These are phyloP conservation scores for Polyodon spathula DNA, from an alignment of 2,113 vertebrate genomes.

Conservation along the genomic window DNA sequence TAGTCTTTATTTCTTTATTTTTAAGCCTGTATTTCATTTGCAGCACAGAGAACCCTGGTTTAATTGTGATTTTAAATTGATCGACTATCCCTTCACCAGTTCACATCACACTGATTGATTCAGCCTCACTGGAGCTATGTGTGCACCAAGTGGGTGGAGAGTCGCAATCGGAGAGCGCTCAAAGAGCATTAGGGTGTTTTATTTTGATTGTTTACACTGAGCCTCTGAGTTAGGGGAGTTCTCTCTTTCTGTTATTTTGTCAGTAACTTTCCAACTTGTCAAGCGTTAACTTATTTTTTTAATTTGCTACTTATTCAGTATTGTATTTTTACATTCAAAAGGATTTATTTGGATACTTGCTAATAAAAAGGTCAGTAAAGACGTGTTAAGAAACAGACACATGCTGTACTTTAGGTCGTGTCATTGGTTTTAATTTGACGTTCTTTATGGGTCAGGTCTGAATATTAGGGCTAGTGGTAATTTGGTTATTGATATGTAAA, in stretches of 20 bases:
- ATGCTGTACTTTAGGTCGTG: too few species aligned
- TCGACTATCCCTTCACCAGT: background rate
- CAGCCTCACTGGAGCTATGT: background rate
- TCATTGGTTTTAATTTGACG: too few species aligned
- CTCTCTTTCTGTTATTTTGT: background rate
- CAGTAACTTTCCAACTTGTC: background rate
- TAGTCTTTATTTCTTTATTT: background rate
- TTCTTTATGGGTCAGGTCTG: too few species aligned
- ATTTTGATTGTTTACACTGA: constrained; percentile 1
- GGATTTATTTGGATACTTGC: too few species aligned
- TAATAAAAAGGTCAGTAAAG: too few species aligned
- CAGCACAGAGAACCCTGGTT: background rate
- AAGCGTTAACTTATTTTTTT: too few species aligned
- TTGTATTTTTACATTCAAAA: too few species aligned
- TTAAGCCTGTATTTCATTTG: background rate
- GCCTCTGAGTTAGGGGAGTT: background rate
- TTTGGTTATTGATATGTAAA: too few species aligned
- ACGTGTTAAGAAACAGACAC: too few species aligned
- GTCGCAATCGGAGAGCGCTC: background rate
- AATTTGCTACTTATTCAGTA: too few species aligned
- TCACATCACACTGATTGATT: constrained; percentile 8
- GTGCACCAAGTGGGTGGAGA: background rate
- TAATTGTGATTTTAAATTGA: background rate
- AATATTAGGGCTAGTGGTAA: too few species aligned
- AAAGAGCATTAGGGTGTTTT: background rate